Evolutionary conservation across 1,140 invertebrate species (phyloP), one percentile per base, ranked within the genome.

Genomic region (Rhyzopertha dominica): DNA sequence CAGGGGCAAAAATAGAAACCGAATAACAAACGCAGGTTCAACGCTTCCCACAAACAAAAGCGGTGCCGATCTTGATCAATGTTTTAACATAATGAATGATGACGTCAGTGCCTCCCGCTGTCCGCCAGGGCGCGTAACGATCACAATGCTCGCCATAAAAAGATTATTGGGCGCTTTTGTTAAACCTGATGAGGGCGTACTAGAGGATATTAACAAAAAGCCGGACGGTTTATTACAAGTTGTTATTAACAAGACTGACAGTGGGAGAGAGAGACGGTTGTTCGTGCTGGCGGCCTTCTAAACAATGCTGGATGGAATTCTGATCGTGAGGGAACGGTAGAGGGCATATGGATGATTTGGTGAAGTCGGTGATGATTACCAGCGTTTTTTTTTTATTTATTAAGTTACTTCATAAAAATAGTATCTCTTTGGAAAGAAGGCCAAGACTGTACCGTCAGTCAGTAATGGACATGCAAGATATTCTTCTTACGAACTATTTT

Each of bases 161-260:
- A 47, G 45, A 42, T 47, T 47, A 47, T 47, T 47, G 45, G 38
- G 38, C 36, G 45, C 45, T 29, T 47, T 47, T 47, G 45, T 47
- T 47, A 47, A 35, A 29, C 25, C 38, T 47, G 45, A 47, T 47
- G 45, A 47, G 45, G 45, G 45, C 38, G 45, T 37, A 47, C 38
- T 36, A 39, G n/a, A n/a, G 37, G 38, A 41, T 41, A 42, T 47
- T 47, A 47, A 41, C 30, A 47, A 47, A 40, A 47, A 32, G 29
- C 31, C 43, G 25, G 26, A 22, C 25, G 43, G 34, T 38, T 45
- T 38, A 45, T 45, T 45, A 45, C 34, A 47, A 37, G 45, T 41
- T 39, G 19, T 39, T 46, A 39, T 47, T 47, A 47, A 47, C 30
- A 18, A 12, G 28, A 7, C 31, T 41, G 24, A 7, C 7, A n/a